A percentile compares a stretch with the other conserved stretches of the same genome.
These are phyloP conservation scores for Steinernema khuongi DNA, from an alignment of 1,140 invertebrate species.

Conservation along the genomic window DNA sequence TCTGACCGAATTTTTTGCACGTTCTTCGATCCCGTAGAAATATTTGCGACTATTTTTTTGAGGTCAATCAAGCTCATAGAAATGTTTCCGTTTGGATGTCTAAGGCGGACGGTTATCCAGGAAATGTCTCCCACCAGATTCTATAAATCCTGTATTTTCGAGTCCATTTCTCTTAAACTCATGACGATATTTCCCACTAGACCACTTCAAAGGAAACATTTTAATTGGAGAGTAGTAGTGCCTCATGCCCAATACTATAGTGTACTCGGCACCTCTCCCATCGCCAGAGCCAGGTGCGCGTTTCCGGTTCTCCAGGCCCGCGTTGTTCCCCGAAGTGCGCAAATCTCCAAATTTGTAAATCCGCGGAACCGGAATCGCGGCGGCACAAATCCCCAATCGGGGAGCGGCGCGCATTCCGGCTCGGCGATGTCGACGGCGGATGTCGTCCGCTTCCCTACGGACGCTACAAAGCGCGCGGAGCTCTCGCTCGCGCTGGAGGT, in stretches of 20 bases:
- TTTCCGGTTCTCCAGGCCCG: constrained; percentile 7
- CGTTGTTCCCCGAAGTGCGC: too few species aligned
- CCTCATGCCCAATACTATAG: too few species aligned
- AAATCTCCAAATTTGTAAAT: constrained; percentile 6
- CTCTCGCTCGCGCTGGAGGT: neutral
- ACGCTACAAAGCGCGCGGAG: neutral
- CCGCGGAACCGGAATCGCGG: neutral
- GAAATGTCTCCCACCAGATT: too few species aligned
- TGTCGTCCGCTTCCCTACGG: neutral
- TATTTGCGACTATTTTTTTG: too few species aligned
- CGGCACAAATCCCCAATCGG: neutral
- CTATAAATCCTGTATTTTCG: neutral
- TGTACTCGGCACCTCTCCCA: neutral
- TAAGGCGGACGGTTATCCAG: too few species aligned
- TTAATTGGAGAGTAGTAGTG: too few species aligned
- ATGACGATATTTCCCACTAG: neutral
- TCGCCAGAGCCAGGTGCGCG: neutral
- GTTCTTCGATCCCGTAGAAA: too few species aligned
- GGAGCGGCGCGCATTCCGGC: neutral
- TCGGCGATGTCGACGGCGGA: neutral
- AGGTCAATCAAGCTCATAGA: too few species aligned
- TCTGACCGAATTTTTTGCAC: too few species aligned
- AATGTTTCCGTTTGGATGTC: too few species aligned
- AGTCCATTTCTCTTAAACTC: neutral
- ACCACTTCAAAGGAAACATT: neutral